Evolutionary conservation across 2,113 vertebrate species (phyloP), one percentile per base, ranked within the genome.

Genomic region (Greenwoodochromis staneri): DNA sequence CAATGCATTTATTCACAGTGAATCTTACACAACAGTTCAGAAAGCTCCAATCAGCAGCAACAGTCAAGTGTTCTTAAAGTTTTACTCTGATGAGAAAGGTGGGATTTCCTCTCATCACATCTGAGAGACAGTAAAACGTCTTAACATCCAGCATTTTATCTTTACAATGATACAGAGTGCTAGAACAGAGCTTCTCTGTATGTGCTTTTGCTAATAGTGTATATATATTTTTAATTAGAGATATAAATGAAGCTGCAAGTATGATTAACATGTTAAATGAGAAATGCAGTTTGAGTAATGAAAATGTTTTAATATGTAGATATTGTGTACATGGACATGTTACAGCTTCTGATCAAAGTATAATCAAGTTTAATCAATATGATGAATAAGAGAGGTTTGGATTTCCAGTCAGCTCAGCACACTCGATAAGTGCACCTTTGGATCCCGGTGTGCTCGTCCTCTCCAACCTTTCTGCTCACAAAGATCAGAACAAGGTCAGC

Each of bases 71-170:
- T 61, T 55, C 54, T 2, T 27, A 1, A 55, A 55, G 54, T 24
- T 34, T 61, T 17, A 34, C 29, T 61, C 27, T 61, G 57, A 31
- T 61, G 57, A 61, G 29, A 61, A 61, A 17, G 2, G 14, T 6
- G 2, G 0, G 3, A 34, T 61, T 34, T 34, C 27, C 29, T 61
- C 57, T 61, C 29, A 61, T 0, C 10, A 61, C 29, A 61, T 34
- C 29, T 61, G 57, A 19, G 55, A 59, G 57, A 34, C 8, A 0
- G 57, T 4, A 6, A 61, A 19, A 34, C 16, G 16, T 17, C 0
- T 61, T 1, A 31, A 61, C 29, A 19, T 61, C 16, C 16, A 61
- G 9, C 9, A 5, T 61, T 31, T 34, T 34, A 61, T 61, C 8
- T 61, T 34, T 19, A 3, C 29, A 29, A 2, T 13, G 21, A 57